These are phyloP conservation scores for Scolopax mira DNA, from an alignment of 2,113 vertebrate genomes.

Conservation along the genomic window DNA sequence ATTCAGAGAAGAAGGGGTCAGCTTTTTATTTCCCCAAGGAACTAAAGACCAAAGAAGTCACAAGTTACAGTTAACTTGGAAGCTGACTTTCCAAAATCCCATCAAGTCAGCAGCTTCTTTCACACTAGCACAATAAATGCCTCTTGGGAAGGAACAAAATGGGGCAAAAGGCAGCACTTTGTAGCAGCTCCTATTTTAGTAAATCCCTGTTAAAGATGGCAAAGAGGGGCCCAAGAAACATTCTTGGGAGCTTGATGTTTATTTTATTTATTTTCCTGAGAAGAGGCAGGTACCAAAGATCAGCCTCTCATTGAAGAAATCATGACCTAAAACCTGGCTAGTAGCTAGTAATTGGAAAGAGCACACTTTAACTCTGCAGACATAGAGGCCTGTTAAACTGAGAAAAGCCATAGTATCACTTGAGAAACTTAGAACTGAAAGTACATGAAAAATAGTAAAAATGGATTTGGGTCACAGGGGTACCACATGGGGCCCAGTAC, in stretches of 20 bases:
- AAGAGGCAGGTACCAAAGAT: neutral
- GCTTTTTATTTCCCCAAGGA: neutral
- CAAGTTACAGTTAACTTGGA: neutral
- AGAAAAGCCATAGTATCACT: neutral
- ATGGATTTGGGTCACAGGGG: neutral
- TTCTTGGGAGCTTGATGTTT: neutral
- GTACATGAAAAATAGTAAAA: neutral
- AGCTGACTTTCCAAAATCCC: neutral
- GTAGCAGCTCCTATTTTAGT: neutral
- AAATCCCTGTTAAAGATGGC: neutral
- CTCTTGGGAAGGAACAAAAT: neutral
- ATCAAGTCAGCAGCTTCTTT: neutral
- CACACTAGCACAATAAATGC: neutral
- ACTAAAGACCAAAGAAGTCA: neutral
- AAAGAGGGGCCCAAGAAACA: neutral
- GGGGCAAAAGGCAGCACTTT: neutral
- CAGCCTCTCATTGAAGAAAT: neutral
- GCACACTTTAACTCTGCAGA: neutral
- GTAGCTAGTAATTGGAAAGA: neutral
- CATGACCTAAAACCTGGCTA: neutral
- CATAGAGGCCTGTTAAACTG: neutral
- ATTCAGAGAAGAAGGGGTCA: neutral
- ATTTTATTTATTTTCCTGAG: neutral
- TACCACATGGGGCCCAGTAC: accelerated
- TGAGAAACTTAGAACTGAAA: neutral